Evolutionary conservation across 2,888 invertebrate species (phyloP).

Genomic region (Amorpha juglandis): DNA sequence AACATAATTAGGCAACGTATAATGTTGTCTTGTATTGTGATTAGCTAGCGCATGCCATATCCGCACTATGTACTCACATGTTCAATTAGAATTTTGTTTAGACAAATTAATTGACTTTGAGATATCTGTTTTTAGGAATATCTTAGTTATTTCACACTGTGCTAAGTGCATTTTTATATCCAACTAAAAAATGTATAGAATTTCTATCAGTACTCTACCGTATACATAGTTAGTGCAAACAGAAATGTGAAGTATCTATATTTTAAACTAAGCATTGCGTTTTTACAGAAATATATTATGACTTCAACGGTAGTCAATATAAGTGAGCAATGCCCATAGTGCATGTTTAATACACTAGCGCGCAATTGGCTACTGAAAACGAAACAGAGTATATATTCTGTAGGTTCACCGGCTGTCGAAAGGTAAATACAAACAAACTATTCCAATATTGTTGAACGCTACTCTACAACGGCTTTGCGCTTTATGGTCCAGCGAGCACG

Average conservation of each 20-base stretch:
- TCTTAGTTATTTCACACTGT: background rate
- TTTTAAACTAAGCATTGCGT: background rate
- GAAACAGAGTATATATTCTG: conserved; percentile 48
- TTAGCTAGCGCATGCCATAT: conserved; percentile 23
- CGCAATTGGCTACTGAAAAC: conserved; percentile 42
- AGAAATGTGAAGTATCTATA: too few species aligned
- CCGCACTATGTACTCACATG: conserved; percentile 26
- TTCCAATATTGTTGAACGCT: conserved; percentile 67
- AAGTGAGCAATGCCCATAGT: background rate
- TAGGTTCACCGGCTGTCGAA: conserved; percentile 51
- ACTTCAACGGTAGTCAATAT: background rate
- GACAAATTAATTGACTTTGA: background rate
- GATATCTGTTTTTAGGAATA: background rate
- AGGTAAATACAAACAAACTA: conserved; percentile 70
- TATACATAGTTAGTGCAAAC: too few species aligned
- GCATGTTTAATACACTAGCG: conserved; percentile 33
- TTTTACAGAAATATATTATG: background rate
- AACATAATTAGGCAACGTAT: conserved; percentile 47
- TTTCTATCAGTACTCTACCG: too few species aligned
- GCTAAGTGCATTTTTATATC: too few species aligned
- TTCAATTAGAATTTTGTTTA: conserved; percentile 32
- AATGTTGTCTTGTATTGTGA: conserved; percentile 38
- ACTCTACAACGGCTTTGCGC: conserved; percentile 54
- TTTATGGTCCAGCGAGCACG: conserved; percentile 58
- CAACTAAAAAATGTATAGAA: too few species aligned